A percentile compares a stretch with the other conserved stretches of the same genome.
Evolutionary conservation across 2,797 vertebrate species (phyloP).

Genomic region (Acrocephalus scirpaceus): DNA sequence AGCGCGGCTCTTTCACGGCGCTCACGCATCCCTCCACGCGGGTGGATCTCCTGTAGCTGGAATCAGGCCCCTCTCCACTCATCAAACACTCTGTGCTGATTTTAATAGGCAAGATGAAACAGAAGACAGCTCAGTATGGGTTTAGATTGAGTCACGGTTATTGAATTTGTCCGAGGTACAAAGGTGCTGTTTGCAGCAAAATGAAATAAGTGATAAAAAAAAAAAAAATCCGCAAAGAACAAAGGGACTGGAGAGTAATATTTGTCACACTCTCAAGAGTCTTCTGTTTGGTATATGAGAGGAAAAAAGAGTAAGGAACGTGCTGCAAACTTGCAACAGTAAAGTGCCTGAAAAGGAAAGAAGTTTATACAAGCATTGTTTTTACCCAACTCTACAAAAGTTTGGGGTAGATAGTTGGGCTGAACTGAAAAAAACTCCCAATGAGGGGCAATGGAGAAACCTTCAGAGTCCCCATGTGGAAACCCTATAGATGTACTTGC

Average conservation of each 20-base stretch:
- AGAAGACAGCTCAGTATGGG: background rate
- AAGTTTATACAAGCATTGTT: background rate
- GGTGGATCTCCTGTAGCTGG: background rate
- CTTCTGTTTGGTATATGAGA: slow-evolving; percentile 30
- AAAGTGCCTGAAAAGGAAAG: background rate
- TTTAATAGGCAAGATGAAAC: slow-evolving; percentile 26
- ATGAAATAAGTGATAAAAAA: slow-evolving; percentile 45
- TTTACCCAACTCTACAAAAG: background rate
- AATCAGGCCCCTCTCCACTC: background rate
- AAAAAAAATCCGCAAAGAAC: slow-evolving; percentile 30
- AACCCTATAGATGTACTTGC: fast-evolving
- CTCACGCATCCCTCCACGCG: fast-evolving
- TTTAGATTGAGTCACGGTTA: slow-evolving; percentile 17
- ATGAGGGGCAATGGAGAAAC: background rate
- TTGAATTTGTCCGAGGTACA: slow-evolving; percentile 42
- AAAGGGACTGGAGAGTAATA: background rate
- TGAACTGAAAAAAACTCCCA: background rate
- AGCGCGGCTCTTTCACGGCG: background rate
- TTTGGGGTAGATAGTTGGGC: background rate
- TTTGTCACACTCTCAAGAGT: slow-evolving; percentile 24
- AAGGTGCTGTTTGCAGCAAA: slow-evolving; percentile 20
- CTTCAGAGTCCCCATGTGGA: background rate
- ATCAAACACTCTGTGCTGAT: background rate
- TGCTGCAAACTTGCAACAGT: background rate
- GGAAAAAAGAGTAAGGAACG: background rate